Conservation (phyloP, 2,797 vertebrate genomes). For the Malacoctenus gilli region DNA sequence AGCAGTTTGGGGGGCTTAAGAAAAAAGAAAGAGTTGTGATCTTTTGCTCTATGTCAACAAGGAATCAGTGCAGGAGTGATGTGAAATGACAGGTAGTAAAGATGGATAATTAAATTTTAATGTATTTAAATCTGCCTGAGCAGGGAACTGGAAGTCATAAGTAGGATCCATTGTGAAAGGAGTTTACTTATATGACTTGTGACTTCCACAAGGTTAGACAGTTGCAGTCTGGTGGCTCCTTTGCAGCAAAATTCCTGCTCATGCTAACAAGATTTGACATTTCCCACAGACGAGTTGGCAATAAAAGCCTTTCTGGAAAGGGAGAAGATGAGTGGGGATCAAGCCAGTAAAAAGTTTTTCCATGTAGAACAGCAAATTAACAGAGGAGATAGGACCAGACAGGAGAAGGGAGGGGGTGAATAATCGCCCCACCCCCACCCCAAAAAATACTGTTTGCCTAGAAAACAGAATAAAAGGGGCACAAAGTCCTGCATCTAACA, state of each 20-base stretch:
- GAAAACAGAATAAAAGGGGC: not conserved
- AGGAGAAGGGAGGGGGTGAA: not conserved
- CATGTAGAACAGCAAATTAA: not conserved
- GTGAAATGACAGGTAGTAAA: conserved; percentile 6
- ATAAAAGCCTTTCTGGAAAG: conserved; percentile 6
- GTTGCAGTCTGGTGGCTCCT: not conserved
- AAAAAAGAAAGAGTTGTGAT: no score
- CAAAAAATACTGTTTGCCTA: not conserved
- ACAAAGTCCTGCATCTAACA: not conserved
- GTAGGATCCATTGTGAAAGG: not conserved
- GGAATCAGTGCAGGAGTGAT: not conserved
- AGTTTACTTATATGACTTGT: not conserved
- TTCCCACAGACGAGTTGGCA: conserved; percentile 18
- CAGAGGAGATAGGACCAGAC: not conserved
- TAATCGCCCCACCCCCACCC: not conserved
- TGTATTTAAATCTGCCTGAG: conserved; percentile 1
- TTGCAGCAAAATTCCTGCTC: not conserved
- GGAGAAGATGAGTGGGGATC: not conserved
- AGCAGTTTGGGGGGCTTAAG: no score
- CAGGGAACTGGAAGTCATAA: not conserved
- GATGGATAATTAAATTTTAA: not conserved
- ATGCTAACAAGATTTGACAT: conserved; percentile 13
- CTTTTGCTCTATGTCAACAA: conserved; percentile 8
- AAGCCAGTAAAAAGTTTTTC: conserved; percentile 11
- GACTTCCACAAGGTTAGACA: conserved; percentile 3